A percentile compares a stretch with the other conserved stretches of the same genome.
Conservation (phyloP, 2,797 vertebrate species). For the Poeciliopsis presidionis region DNA sequence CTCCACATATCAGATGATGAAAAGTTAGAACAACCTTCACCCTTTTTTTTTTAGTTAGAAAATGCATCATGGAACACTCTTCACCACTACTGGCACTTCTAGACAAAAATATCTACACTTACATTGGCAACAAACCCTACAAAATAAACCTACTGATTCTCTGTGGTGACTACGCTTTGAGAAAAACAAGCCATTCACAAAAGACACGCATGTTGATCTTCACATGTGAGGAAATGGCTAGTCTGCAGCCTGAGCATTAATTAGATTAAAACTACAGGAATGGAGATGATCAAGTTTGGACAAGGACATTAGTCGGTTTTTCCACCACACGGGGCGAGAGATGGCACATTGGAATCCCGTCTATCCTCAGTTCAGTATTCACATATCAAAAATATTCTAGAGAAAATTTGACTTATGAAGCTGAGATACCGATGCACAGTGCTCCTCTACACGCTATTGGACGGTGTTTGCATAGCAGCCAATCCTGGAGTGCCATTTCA, state of each 20-base stretch:
- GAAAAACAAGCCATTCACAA: neutral
- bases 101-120: neutral
- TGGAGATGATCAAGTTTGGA: neutral
- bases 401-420: neutral
- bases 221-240: neutral
- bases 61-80: neutral
- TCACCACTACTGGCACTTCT: neutral
- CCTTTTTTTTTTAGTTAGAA: neutral
- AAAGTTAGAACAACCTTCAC: neutral
- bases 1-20: neutral
- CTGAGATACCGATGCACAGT: neutral
- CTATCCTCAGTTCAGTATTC: neutral
- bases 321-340: neutral
- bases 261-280: neutral
- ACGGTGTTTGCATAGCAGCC: neutral
- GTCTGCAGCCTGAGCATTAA: neutral
- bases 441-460: neutral
- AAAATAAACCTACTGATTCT: neutral
- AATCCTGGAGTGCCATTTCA: neutral
- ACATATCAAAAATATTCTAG: no score
- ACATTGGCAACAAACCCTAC: neutral
- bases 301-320: neutral
- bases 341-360: neutral
- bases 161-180: neutral
- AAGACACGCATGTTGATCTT: neutral